Evolutionary conservation across 2,888 invertebrate genomes (phyloP).

Genomic region (Drosophila paranaensis): DNA sequence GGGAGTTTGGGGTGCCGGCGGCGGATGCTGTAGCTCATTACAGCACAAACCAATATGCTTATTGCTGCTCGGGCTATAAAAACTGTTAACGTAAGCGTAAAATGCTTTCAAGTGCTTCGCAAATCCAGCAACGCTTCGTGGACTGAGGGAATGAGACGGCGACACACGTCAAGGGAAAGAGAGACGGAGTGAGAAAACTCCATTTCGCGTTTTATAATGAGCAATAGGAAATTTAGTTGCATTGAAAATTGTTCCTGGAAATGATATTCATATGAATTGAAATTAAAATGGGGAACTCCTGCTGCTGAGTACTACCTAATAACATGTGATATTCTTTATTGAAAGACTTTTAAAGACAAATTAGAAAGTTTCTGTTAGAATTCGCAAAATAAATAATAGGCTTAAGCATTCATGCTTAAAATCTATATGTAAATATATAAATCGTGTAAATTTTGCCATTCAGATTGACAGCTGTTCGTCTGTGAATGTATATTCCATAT

Average conservation of each 20-base stretch:
- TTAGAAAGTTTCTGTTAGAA: neutral
- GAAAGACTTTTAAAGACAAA: neutral
- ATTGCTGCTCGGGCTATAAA: conserved; percentile 74
- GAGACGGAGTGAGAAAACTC: neutral
- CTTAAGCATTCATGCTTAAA: neutral
- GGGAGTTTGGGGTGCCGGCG: neutral
- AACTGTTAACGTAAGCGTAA: conserved; percentile 79
- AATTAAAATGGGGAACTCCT: neutral
- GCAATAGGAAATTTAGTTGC: conserved; percentile 37
- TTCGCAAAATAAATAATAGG: neutral
- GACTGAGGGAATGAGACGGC: conserved; percentile 4
- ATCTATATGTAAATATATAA: neutral
- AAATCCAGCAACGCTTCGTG: conserved; percentile 55
- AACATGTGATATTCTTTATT: neutral
- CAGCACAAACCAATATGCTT: conserved; percentile 77
- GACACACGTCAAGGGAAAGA: neutral
- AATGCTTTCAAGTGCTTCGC: conserved; percentile 77
- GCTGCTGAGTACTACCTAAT: neutral
- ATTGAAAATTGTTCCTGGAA: conserved; percentile 18
- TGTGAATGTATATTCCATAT: neutral
- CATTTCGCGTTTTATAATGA: conserved; percentile 55
- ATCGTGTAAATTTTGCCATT: neutral
- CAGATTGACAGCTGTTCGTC: neutral
- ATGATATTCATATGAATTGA: conserved; percentile 7
- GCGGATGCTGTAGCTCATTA: conserved; percentile 64